These are phyloP conservation scores for Pollenia amentaria DNA, from an alignment of 2,888 invertebrate species.

Conservation along the genomic window DNA sequence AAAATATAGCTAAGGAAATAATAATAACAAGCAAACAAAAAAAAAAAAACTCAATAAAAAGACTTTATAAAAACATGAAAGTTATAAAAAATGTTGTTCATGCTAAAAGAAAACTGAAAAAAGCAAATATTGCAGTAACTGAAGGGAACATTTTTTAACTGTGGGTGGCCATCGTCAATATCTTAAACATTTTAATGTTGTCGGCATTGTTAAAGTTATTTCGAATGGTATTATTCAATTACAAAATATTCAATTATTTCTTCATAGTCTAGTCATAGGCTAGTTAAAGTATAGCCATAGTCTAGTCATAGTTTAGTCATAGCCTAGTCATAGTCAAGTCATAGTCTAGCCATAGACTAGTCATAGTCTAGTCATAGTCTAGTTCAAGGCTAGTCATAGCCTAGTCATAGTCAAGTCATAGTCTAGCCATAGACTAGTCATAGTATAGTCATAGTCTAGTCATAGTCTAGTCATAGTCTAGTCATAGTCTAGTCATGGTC, in stretches of 20 bases:
- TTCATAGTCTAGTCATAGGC: not conserved
- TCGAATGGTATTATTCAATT: not conserved
- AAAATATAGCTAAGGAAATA: too few relatives aligned
- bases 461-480: constrained; percentile 6
- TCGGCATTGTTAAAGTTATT: not conserved
- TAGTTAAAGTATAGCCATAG: not conserved
- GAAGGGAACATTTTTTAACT: constrained; percentile 43
- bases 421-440: not conserved
- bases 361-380: not conserved
- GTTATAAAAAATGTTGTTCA: constrained; percentile 41
- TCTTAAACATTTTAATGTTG: constrained; percentile 20
- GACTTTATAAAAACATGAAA: constrained; percentile 49
- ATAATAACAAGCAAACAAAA: not conserved
- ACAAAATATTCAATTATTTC: too few relatives aligned
- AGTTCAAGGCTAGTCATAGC: not conserved
- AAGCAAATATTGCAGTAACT: constrained; percentile 12
- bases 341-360: not conserved
- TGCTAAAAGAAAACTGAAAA: constrained; percentile 37
- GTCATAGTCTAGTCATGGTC: constrained; percentile 1
- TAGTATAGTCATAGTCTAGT: not conserved
- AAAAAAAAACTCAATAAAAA: constrained; percentile 40
- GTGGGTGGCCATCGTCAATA: constrained; percentile 73
- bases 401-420: constrained; percentile 3
- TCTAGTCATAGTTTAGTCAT: not conserved
- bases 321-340: not conserved